Evolutionary conservation across 2,113 vertebrate genomes (phyloP).

Genomic region (Octodon degus): DNA sequence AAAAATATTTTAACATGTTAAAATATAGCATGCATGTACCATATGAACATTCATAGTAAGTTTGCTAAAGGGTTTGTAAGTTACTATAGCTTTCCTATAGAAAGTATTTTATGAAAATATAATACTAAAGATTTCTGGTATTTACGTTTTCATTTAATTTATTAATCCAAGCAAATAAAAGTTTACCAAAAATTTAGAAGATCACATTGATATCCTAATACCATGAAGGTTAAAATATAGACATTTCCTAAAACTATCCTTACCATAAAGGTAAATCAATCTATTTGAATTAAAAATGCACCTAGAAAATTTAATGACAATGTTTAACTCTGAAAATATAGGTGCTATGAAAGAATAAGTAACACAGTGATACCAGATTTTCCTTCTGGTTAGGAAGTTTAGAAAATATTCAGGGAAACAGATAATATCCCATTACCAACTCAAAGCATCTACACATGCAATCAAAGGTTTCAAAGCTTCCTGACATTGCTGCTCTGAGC

Average conservation of each 20-base stretch:
- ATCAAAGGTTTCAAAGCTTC: background rate
- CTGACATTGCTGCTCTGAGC: background rate
- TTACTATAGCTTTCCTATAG: background rate
- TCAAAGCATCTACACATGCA: background rate
- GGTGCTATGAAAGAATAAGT: background rate
- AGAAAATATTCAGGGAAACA: conserved; percentile 6
- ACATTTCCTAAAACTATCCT: background rate
- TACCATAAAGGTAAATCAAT: conserved; percentile 36
- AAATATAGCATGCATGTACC: background rate
- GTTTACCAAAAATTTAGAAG: conserved; percentile 45
- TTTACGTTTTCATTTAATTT: conserved; percentile 19
- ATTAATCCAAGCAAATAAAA: conserved; percentile 51
- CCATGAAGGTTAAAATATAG: background rate
- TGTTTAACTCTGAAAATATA: background rate
- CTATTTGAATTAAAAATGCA: conserved; percentile 26
- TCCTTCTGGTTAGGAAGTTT: background rate
- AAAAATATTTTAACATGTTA: background rate
- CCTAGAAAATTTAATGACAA: background rate
- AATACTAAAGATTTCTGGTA: conserved; percentile 37
- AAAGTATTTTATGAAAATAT: conserved; percentile 8
- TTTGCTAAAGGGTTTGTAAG: background rate
- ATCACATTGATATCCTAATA: conserved; percentile 15
- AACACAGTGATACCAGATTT: background rate
- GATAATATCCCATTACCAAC: background rate
- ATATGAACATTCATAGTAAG: background rate